These are phyloP conservation scores for Maconellicoccus hirsutus DNA, from an alignment of 1,140 invertebrate species.

Conservation along the genomic window DNA sequence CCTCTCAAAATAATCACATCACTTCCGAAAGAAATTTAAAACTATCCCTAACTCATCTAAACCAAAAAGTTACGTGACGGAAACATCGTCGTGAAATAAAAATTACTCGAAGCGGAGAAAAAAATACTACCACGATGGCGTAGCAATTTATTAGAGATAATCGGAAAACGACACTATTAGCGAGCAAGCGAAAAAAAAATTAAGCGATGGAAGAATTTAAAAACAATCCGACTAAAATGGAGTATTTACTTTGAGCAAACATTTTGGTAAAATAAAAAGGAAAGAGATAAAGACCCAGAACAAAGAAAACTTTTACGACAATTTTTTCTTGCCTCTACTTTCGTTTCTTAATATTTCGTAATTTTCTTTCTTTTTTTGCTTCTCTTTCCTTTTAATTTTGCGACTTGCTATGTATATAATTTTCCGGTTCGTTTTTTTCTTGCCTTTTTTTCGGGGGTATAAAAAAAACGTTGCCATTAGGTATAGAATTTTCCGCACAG, in stretches of 20 bases:
- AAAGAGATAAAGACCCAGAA: neutral
- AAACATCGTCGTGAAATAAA: too few species aligned
- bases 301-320: conserved; percentile 1
- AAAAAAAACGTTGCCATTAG: neutral
- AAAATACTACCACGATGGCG: too few species aligned
- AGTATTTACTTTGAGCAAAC: neutral
- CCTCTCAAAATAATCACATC: too few species aligned
- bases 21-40: too few species aligned
- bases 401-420: conserved; percentile 17
- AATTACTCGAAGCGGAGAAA: too few species aligned
- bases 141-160: neutral
- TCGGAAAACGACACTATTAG: neutral
- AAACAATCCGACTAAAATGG: neutral
- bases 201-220: neutral
- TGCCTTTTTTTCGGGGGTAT: too few species aligned
- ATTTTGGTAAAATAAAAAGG: neutral
- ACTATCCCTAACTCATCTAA: too few species aligned
- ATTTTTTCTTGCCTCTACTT: conserved; percentile 7
- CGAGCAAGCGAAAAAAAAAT: neutral
- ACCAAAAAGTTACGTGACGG: too few species aligned
- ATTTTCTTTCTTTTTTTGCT: conserved; percentile 5
- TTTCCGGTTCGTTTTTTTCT: conserved; percentile 19
- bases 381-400: conserved; percentile 2
- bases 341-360: conserved; percentile 6
- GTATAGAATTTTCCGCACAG: neutral